Base-by-base conservation (phyloP, 2,888 invertebrate genomes). In the Diachrysia chrysitis region DNA sequence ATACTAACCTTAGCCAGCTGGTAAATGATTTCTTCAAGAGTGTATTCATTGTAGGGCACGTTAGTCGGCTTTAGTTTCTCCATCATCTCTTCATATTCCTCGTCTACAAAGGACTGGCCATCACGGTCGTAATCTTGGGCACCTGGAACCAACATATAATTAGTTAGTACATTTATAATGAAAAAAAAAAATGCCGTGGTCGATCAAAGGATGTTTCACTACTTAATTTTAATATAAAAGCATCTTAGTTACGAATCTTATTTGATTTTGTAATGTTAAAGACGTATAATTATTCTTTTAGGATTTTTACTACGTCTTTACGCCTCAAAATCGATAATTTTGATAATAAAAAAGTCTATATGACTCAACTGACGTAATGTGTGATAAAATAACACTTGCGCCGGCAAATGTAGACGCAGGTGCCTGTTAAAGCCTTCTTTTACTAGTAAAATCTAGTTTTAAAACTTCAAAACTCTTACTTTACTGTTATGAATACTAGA, bases 1-100 rank as follows among this genome's bases (percentile, higher is more conserved):
- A n/a, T n/a, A 54, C 35, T n/a, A 14, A 61, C 97, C 95, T 97
- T 97, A 23, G 97, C 97, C 59, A 98, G 93, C 83, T 97, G 97
- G 87, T 98, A 98, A 75, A 98, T 97, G 21, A 98, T 97, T 90
- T 97, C 97, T 89, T 97, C 97, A 64, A 98, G 92, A 0, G 97
- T 96, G 85, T 97, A 97, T 87, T 97, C 97, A 1, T 97, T 97
- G 92, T 97, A 97, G 9, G 97, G 93, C 62, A 96, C 96, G 83
- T 97, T 97, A 0, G 97, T 97, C 0, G 97, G 96, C 82, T 96
- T 96, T 73, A 97, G 92, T 72, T 97, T 95, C 71, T 97, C 97
- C 87, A 97, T 93, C 82, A 97, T 95, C 81, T 97, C 97, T 81
- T 97, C 97, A 84, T 97, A 97, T 73, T 97, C 97, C 55, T 95